Evolutionary conservation across 2,797 vertebrate species (phyloP), one percentile per base, ranked within the genome.

Genomic region (Glossophaga mutica): DNA sequence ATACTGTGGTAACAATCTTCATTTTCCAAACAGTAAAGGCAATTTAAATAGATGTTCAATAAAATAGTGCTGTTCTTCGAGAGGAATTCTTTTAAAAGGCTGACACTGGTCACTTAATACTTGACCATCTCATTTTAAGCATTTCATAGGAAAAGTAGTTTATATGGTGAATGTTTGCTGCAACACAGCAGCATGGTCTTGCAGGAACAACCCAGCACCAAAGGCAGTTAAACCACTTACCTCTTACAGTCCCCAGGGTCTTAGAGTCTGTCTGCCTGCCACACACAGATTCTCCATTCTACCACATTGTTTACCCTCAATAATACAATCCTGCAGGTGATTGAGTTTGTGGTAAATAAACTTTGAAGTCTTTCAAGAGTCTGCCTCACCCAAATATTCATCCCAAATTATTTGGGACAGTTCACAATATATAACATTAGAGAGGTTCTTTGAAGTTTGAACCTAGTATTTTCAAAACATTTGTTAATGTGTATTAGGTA

Each of bases 101-200:
- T 46, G 37, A 77, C n/a, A 79, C 1, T 90, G 21, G 14, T 65
- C 42, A 39, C 87, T 91, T 59, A 34, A 67, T 62, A 78, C 14
- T 21, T 96, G 62, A 89, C 22, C 22, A 84, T 22, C 29, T 81
- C 50, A 92, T 68, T 94, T 24, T 29, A 57, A 71, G 5, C 39
- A 79, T 81, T 55, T 94, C 42, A 83, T 15, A 42, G 19, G 91
- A 86, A 96, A 73, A 82, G 57, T n/a, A 79, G 79, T 42, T 87
- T 70, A 44, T 67, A 74, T 82, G 32, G 39, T 79, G 16, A 70
- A 8, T 86, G 16, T 14, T 67, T 82, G 15, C 78, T n/a, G 32
- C 73, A 59, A 92, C 21, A 76, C 0, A 44, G 34, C 3, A 73
- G 68, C 79, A 78, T 52, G 85, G 90, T 8, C 22, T 90, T 83